phyloP scores from a whole-genome alignment of 1,140 invertebrate genomes.

The Meteorus sp. region DNA sequence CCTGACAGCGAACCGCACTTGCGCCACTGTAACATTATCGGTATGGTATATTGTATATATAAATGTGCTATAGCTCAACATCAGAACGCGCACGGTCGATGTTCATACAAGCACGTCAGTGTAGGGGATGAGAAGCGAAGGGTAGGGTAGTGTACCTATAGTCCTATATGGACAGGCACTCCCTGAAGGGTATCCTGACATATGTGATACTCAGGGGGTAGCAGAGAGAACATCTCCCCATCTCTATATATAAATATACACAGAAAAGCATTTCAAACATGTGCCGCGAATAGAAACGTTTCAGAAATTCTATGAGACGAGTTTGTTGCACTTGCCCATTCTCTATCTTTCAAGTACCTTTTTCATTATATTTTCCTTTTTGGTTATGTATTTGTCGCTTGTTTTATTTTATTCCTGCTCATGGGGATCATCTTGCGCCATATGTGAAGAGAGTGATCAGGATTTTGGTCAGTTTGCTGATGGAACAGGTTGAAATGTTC shows the following conservation, averaged over 20 bases:
- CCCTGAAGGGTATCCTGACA: conserved; percentile 41
- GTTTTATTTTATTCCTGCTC: too few relatives aligned
- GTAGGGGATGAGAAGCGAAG: background rate
- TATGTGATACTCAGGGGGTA: conserved; percentile 50
- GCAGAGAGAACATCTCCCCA: conserved; percentile 42
- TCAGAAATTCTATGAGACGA: conserved; percentile 40
- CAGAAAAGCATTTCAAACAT: conserved; percentile 45
- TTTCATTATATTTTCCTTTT: background rate
- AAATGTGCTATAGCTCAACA: background rate
- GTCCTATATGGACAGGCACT: conserved; percentile 27
- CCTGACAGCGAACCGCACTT: conserved; percentile 40
- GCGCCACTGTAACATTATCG: conserved; percentile 39
- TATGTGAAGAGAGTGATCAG: too few relatives aligned
- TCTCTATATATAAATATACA: conserved; percentile 23
- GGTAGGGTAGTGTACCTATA: too few relatives aligned
- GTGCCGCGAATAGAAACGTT: conserved; percentile 43
- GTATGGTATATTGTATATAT: conserved; percentile 22
- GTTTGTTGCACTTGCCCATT: conserved; percentile 43
- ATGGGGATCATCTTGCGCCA: too few relatives aligned
- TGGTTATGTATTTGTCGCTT: background rate
- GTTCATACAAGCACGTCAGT: background rate
- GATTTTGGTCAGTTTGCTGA: too few relatives aligned
- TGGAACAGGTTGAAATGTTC: too few relatives aligned
- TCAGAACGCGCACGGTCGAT: background rate
- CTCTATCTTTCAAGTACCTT: background rate